Evolutionary conservation across 2,888 invertebrate genomes (phyloP).

Genomic region (Eupeodes luniger): DNA sequence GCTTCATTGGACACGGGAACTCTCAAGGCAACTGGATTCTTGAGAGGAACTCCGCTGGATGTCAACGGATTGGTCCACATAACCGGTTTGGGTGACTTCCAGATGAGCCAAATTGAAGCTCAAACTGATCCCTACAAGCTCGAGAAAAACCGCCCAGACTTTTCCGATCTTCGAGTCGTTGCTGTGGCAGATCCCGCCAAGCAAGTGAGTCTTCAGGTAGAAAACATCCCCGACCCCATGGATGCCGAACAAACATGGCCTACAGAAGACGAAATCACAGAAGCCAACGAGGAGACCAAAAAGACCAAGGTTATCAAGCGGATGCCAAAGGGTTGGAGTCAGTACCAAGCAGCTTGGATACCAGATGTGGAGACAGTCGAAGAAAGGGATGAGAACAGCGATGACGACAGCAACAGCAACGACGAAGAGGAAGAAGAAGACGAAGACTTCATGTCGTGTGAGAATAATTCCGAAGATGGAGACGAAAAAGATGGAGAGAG

Average conservation of each 20-base stretch:
- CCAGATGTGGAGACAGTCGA: constrained; percentile 89
- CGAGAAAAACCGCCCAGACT: constrained; percentile 83
- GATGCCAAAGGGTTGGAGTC: constrained; percentile 97
- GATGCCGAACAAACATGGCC: constrained; percentile 99
- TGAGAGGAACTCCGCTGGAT: constrained; percentile 92
- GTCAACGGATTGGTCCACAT: constrained; percentile 96
- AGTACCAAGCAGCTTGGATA: constrained; percentile 98
- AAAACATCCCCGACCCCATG: constrained; percentile 95
- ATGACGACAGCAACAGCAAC: constrained; percentile 84
- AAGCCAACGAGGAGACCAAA: constrained; percentile 86
- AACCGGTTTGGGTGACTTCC: constrained; percentile 96
- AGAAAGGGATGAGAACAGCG: constrained; percentile 85
- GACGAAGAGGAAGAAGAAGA: constrained; percentile 77
- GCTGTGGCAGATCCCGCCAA: constrained; percentile 87
- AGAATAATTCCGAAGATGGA: constrained; percentile 84
- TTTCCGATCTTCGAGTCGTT: constrained; percentile 83
- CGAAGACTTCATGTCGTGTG: constrained; percentile 83
- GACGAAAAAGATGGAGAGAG: constrained; percentile 84
- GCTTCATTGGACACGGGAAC: constrained; percentile 85
- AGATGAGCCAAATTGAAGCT: constrained; percentile 92
- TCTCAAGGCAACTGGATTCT: constrained; percentile 93
- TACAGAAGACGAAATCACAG: constrained; percentile 93
- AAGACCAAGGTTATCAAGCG: constrained; percentile 90
- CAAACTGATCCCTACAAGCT: constrained; percentile 89
- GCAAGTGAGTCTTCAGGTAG: constrained; percentile 91